A percentile compares a stretch with the other conserved stretches of the same genome.
phyloP scores from a whole-genome alignment of 2,888 invertebrate species.

The Ectemnius cavifrons region DNA sequence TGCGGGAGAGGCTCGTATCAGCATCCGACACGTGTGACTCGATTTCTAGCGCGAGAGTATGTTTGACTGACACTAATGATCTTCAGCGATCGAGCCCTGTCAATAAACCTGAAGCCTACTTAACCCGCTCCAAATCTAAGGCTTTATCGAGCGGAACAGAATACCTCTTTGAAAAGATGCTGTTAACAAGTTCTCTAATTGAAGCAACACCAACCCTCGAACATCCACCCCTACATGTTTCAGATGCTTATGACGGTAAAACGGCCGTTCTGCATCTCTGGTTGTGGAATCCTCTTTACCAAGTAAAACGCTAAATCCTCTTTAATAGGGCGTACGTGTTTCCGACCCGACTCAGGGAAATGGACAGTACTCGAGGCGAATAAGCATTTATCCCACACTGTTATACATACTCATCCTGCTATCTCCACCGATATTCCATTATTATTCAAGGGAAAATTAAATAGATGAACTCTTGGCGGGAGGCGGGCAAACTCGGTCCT shows the following conservation, averaged over 20 bases:
- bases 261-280: neutral
- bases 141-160: slow-evolving; percentile 1
- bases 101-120: slow-evolving; percentile 10
- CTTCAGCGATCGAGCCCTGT: neutral
- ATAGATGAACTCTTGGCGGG: too few species aligned
- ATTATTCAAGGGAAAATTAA: too few species aligned
- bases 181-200: slow-evolving; percentile 33
- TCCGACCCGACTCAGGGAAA: neutral
- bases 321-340: neutral
- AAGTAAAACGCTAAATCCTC: slow-evolving; percentile 37
- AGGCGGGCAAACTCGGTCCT: too few species aligned
- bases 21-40: too few species aligned
- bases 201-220: slow-evolving; percentile 41
- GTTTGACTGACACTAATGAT: neutral
- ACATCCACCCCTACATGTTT: slow-evolving; percentile 15
- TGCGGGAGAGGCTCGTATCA: too few species aligned
- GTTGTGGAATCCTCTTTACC: slow-evolving; percentile 15
- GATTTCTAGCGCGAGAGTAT: neutral
- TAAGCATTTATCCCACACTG: neutral
- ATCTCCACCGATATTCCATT: too few species aligned
- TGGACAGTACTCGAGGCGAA: neutral
- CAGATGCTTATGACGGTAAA: neutral
- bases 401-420: too few species aligned
- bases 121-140: slow-evolving; percentile 6
- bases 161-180: too few species aligned